These are phyloP conservation scores for Patiria miniata DNA, from an alignment of 35 echinoderm and acorn worm genomes.

Conservation along the genomic window DNA sequence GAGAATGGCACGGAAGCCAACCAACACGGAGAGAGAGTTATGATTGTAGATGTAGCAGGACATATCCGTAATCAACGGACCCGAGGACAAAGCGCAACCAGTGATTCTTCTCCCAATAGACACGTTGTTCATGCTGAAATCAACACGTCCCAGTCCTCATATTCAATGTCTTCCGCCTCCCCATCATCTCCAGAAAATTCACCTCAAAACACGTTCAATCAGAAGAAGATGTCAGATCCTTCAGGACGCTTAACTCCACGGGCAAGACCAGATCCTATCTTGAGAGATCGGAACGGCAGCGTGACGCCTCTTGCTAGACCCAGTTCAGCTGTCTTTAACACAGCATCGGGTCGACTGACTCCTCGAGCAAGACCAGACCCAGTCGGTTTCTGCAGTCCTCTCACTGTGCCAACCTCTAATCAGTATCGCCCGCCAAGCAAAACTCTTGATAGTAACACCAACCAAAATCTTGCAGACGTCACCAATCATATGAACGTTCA, in stretches of 20 bases:
- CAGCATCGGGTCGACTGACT: slow-evolving; percentile 61
- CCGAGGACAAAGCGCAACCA: not conserved
- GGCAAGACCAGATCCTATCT: slow-evolving; percentile 19
- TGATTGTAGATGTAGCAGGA: slow-evolving; percentile 82
- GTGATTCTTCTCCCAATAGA: slow-evolving; percentile 27
- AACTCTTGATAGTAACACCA: not conserved
- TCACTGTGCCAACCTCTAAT: not conserved
- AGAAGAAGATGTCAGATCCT: not conserved
- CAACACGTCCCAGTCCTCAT: slow-evolving; percentile 60
- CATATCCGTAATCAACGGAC: slow-evolving; percentile 72
- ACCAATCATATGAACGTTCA: not conserved
- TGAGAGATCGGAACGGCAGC: not conserved
- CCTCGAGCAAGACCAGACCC: slow-evolving; percentile 90
- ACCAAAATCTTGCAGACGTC: not conserved
- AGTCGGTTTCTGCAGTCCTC: slow-evolving; percentile 57
- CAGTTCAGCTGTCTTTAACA: not conserved
- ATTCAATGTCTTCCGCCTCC: slow-evolving; percentile 63
- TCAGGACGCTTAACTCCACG: slow-evolving; percentile 2
- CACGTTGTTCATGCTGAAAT: slow-evolving; percentile 54
- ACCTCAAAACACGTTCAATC: slow-evolving; percentile 6
- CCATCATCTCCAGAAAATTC: slow-evolving; percentile 44
- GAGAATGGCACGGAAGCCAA: slow-evolving; percentile 51
- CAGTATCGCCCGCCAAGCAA: not conserved
- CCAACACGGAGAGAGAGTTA: slow-evolving; percentile 36
- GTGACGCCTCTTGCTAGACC: slow-evolving; percentile 6